Percentiles rank a stretch among this genome's conserved stretches.
Evolutionary conservation across 2,888 invertebrate species (phyloP).

Genomic region (Limnephilus marmoratus): DNA sequence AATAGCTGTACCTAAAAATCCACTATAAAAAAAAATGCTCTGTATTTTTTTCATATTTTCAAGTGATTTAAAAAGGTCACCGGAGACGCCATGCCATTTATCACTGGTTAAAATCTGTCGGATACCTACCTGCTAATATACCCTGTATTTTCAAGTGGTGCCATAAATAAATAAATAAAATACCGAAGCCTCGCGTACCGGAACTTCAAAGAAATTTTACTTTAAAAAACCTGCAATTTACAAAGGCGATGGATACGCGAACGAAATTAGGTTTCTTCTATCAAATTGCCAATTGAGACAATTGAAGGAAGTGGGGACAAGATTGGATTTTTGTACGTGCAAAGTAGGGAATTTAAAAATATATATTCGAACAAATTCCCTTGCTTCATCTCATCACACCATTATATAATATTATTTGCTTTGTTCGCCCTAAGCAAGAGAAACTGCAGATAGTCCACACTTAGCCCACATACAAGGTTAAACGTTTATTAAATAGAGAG

Average conservation of each 20-base stretch:
- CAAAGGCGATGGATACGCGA: neutral
- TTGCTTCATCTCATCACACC: no score
- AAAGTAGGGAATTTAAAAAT: neutral
- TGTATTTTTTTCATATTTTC: no score
- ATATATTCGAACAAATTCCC: neutral
- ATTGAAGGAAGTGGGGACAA: neutral
- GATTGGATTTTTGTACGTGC: neutral
- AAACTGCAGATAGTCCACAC: neutral
- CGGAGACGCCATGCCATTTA: no score
- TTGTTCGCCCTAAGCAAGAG: neutral
- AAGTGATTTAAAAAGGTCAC: no score
- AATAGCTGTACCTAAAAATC: no score
- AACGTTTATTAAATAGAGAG: neutral
- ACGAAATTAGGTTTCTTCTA: neutral
- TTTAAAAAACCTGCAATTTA: neutral
- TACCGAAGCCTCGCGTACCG: neutral
- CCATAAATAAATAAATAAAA: neutral
- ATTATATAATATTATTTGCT: neutral
- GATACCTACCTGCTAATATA: no score
- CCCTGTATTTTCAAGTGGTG: neutral
- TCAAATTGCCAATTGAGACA: neutral
- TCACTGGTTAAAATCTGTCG: no score
- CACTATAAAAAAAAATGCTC: no score
- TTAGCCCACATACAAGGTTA: neutral
- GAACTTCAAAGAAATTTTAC: neutral